Evolutionary conservation across 2,888 invertebrate genomes (phyloP).

Genomic region (Eucera pruinosa): DNA sequence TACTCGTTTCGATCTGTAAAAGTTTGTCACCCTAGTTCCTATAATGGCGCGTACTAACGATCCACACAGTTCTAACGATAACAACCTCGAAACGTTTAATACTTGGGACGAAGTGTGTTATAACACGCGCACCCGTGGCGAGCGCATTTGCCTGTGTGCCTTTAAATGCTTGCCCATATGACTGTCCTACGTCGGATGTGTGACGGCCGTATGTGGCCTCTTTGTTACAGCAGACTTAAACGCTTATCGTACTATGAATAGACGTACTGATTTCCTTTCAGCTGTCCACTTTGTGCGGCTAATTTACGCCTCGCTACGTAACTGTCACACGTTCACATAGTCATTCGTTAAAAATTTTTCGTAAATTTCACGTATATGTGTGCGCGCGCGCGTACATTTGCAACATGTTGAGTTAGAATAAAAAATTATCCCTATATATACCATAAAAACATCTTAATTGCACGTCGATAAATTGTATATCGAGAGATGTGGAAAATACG

Average conservation of each 20-base stretch:
- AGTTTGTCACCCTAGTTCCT: conserved; percentile 14
- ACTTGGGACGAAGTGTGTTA: conserved; percentile 13
- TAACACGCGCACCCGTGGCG: conserved; percentile 30
- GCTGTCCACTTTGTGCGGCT: conserved; percentile 65
- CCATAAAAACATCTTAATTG: too few species aligned
- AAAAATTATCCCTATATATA: too few species aligned
- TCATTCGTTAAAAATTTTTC: conserved; percentile 8
- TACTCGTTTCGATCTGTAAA: neutral
- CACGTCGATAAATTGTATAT: neutral
- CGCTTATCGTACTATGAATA: conserved; percentile 78
- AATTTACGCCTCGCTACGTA: conserved; percentile 54
- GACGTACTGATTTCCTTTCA: conserved; percentile 76
- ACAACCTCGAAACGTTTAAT: conserved; percentile 50
- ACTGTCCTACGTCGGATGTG: conserved; percentile 46
- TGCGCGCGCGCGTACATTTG: neutral
- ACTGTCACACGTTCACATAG: conserved; percentile 27
- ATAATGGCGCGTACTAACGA: conserved; percentile 30
- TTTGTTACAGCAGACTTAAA: conserved; percentile 69
- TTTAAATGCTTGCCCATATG: conserved; percentile 60
- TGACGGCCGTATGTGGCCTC: conserved; percentile 60
- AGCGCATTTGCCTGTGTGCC: conserved; percentile 40
- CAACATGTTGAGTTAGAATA: too few species aligned
- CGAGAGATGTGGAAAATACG: neutral
- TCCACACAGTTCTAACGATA: conserved; percentile 34
- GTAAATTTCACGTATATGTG: neutral